These are phyloP conservation scores for Arremon brunneinucha DNA, from an alignment of 2,797 vertebrate genomes.

Conservation along the genomic window DNA sequence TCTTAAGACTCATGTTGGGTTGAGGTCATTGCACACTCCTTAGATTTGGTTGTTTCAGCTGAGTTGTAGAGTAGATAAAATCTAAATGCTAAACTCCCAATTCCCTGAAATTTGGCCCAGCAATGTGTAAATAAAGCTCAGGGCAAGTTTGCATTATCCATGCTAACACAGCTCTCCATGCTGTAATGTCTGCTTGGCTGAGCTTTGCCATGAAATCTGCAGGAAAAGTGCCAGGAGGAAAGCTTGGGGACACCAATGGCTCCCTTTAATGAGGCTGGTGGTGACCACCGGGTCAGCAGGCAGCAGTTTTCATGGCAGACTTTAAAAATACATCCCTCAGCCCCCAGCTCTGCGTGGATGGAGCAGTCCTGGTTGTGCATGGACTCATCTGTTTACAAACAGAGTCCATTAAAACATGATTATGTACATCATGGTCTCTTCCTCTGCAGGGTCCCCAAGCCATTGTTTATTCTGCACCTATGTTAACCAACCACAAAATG, in stretches of 20 bases:
- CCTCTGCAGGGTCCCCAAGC: not conserved
- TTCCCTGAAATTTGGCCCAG: not conserved
- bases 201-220: not conserved
- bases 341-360: not conserved
- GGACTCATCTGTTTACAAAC: not conserved
- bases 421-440: not conserved
- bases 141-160: not conserved
- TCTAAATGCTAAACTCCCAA: not conserved
- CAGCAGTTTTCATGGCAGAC: not conserved
- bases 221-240: not conserved
- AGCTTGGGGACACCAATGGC: not conserved
- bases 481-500: not conserved
- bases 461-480: not conserved
- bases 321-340: not conserved
- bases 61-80: not conserved
- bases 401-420: not conserved
- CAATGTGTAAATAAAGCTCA: not conserved
- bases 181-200: not conserved
- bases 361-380: not conserved
- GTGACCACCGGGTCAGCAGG: not conserved
- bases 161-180: rapidly evolving
- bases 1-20: not conserved
- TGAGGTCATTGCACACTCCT: not conserved
- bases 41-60: not conserved
- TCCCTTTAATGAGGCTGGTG: not conserved